These are phyloP conservation scores for Melangyna quadrimaculata DNA, from an alignment of 2,888 invertebrate genomes.

Conservation along the genomic window DNA sequence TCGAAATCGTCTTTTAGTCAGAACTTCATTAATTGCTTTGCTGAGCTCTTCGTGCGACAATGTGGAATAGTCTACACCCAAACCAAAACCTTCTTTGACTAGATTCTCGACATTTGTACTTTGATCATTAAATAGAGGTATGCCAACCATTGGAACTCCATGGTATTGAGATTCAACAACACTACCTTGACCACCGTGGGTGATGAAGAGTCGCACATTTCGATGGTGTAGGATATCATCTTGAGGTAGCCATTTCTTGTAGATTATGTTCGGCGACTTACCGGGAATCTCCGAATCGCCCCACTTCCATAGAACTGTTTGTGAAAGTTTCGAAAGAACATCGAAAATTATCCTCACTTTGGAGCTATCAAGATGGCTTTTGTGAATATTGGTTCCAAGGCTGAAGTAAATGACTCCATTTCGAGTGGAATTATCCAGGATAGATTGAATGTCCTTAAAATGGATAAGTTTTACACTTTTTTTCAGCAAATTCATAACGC, in stretches of 20 bases:
- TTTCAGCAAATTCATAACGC: background rate
- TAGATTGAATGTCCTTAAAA: conserved; percentile 73
- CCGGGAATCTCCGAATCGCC: conserved; percentile 81
- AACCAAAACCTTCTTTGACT: conserved; percentile 83
- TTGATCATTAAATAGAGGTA: conserved; percentile 90
- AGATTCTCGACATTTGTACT: conserved; percentile 89
- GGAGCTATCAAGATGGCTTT: conserved; percentile 74
- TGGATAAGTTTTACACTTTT: background rate
- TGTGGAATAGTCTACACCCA: conserved; percentile 64
- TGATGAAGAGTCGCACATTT: conserved; percentile 82
- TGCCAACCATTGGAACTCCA: conserved; percentile 87
- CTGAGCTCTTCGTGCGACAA: conserved; percentile 68
- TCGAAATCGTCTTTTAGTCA: conserved; percentile 73
- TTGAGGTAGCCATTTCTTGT: conserved; percentile 74
- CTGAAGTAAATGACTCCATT: conserved; percentile 80
- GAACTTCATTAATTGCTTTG: conserved; percentile 72
- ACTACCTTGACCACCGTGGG: conserved; percentile 84
- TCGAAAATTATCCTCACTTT: conserved; percentile 79
- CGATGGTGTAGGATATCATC: conserved; percentile 87
- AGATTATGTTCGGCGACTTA: conserved; percentile 77
- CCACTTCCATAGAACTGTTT: conserved; percentile 86
- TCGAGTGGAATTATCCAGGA: conserved; percentile 74
- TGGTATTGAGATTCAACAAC: conserved; percentile 90
- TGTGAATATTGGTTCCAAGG: conserved; percentile 77
- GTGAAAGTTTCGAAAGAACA: conserved; percentile 82